These are phyloP conservation scores for Seira sanloemensis DNA, from an alignment of 2,888 invertebrate species.

Conservation along the genomic window DNA sequence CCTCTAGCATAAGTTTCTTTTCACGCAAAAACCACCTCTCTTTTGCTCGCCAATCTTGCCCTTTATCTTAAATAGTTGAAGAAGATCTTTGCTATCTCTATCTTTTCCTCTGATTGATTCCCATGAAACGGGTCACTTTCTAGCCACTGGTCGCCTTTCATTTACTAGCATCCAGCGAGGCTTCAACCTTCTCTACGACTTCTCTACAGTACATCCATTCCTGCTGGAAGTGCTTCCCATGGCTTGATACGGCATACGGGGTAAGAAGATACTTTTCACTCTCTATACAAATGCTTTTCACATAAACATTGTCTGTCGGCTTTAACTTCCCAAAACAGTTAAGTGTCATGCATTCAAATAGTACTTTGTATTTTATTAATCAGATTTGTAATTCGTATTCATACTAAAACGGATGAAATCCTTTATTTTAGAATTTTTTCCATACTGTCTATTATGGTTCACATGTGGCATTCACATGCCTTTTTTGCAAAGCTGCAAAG, in stretches of 20 bases:
- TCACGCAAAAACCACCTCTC: background rate
- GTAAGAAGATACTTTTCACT: slow-evolving; percentile 47
- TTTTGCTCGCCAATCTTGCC: slow-evolving; percentile 13
- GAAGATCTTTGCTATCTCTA: background rate
- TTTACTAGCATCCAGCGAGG: background rate
- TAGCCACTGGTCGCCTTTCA: background rate
- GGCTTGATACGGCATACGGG: slow-evolving; percentile 42
- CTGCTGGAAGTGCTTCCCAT: slow-evolving; percentile 20
- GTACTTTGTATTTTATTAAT: too few relatives aligned
- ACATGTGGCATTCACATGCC: too few relatives aligned
- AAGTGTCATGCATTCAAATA: too few relatives aligned
- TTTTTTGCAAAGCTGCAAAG: too few relatives aligned
- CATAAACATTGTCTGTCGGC: too few relatives aligned
- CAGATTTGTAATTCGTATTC: too few relatives aligned
- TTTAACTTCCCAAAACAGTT: too few relatives aligned
- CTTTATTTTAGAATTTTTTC: too few relatives aligned
- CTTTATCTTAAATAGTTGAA: background rate
- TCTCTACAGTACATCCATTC: background rate
- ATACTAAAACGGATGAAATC: too few relatives aligned
- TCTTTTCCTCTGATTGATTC: background rate
- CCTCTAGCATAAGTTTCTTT: background rate
- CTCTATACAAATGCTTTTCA: background rate
- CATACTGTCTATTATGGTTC: too few relatives aligned
- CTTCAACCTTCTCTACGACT: background rate
- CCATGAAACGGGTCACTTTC: background rate